Conservation (phyloP, 1,140 invertebrate genomes). For the Pogonognathellus flavescens region DNA sequence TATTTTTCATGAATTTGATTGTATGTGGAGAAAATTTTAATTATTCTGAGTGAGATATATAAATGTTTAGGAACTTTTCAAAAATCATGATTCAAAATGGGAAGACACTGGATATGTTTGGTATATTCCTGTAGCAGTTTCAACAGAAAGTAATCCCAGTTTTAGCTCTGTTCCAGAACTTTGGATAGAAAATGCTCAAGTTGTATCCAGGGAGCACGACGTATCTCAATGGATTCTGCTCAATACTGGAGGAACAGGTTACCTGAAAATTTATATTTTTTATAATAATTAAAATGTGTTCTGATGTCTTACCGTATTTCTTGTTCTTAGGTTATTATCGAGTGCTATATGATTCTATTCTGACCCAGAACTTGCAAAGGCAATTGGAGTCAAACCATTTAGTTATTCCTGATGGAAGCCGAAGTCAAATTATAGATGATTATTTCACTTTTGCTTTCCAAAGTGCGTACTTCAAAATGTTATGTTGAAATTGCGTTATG, state of each 20-base stretch:
- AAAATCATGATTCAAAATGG: slow-evolving; percentile 3
- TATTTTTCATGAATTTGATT: not conserved
- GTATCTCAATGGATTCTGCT: slow-evolving; percentile 50
- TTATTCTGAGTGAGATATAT: not conserved
- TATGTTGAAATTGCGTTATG: no score
- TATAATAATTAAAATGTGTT: not conserved
- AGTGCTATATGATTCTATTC: slow-evolving; percentile 49
- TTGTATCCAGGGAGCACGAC: not conserved
- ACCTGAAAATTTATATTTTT: not conserved
- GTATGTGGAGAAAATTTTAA: no score
- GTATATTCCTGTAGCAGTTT: slow-evolving; percentile 48
- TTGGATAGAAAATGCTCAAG: not conserved
- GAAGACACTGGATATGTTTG: slow-evolving; percentile 17
- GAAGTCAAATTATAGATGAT: slow-evolving; percentile 63
- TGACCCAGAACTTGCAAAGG: slow-evolving; percentile 2
- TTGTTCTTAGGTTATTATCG: slow-evolving; percentile 54
- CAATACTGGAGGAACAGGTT: slow-evolving; percentile 37
- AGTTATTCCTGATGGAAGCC: slow-evolving; percentile 35
- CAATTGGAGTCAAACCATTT: slow-evolving; percentile 44
- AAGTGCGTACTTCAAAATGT: no score
- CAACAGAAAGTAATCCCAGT: slow-evolving; percentile 35
- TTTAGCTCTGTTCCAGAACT: not conserved
- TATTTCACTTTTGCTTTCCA: slow-evolving; percentile 57
- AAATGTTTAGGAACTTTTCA: slow-evolving; percentile 18
- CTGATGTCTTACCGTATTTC: not conserved